Evolutionary conservation across 2,113 vertebrate species (phyloP).

Genomic region (Notothenia rossii): DNA sequence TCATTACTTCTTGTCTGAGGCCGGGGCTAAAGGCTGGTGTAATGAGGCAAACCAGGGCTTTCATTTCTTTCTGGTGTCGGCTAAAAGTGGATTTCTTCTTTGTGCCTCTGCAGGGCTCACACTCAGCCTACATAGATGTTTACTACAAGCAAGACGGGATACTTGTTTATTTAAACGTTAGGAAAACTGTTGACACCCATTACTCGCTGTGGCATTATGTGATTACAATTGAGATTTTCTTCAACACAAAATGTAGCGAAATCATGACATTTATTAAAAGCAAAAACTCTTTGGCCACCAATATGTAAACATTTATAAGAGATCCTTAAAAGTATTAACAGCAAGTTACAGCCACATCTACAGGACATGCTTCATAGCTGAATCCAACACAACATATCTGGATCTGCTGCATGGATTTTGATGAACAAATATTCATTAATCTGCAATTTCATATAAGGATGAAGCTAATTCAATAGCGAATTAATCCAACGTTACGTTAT

Average conservation of each 20-base stretch:
- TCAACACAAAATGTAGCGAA: background rate
- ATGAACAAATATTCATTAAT: background rate
- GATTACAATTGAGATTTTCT: background rate
- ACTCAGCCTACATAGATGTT: background rate
- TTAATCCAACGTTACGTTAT: background rate
- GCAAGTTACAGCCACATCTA: background rate
- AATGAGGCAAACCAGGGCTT: constrained; percentile 58
- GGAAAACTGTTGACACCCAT: background rate
- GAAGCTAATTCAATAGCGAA: background rate
- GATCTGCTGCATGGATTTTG: background rate
- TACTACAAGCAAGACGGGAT: background rate
- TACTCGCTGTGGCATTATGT: background rate
- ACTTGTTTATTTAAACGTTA: background rate
- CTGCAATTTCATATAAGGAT: background rate
- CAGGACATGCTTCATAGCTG: background rate
- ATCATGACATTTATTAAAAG: background rate
- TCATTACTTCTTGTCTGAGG: constrained; percentile 62
- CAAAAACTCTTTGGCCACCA: background rate
- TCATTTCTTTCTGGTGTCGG: constrained; percentile 46
- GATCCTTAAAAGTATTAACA: background rate
- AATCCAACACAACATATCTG: background rate
- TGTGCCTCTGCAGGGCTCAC: constrained; percentile 10
- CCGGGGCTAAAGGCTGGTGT: constrained; percentile 46
- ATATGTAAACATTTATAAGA: background rate
- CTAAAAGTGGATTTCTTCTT: constrained; percentile 17